These are phyloP conservation scores for Lemur catta DNA, from an alignment of 2,797 vertebrate genomes.

Conservation along the genomic window DNA sequence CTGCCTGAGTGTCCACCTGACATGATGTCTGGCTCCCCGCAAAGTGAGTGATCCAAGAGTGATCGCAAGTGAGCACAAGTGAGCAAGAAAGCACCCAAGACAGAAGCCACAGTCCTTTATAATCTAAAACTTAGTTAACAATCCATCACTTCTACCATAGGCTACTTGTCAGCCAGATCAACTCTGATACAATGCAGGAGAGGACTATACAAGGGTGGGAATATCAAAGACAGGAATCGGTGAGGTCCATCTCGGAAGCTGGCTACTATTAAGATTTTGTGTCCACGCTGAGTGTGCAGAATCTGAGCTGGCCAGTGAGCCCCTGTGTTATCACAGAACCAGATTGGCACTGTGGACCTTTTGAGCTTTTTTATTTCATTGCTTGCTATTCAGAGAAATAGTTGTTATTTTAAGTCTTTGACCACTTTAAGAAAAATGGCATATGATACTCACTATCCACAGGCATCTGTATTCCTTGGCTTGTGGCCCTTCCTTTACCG, in stretches of 20 bases:
- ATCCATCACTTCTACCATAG: background rate
- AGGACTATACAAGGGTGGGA: background rate
- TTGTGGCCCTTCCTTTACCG: background rate
- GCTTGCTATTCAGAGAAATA: background rate
- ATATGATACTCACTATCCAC: background rate
- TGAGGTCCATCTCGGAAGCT: background rate
- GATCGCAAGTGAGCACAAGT: background rate
- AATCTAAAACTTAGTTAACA: background rate
- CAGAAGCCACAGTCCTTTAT: background rate
- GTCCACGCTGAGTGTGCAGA: fast-evolving
- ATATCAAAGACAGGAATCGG: background rate
- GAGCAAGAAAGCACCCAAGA: background rate
- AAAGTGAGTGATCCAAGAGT: background rate
- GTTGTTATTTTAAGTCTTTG: background rate
- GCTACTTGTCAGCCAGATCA: background rate
- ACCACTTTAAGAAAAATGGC: background rate
- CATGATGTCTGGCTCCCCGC: background rate
- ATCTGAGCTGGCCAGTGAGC: background rate
- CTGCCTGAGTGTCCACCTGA: background rate
- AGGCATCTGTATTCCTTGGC: background rate
- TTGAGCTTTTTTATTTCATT: background rate
- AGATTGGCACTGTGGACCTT: background rate
- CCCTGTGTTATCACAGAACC: background rate
- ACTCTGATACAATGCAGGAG: fast-evolving
- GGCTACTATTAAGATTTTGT: background rate